Percentiles rank a stretch among this genome's conserved stretches.
Conservation (phyloP, 1,140 invertebrate genomes). For the Anadara kagoshimensis region DNA sequence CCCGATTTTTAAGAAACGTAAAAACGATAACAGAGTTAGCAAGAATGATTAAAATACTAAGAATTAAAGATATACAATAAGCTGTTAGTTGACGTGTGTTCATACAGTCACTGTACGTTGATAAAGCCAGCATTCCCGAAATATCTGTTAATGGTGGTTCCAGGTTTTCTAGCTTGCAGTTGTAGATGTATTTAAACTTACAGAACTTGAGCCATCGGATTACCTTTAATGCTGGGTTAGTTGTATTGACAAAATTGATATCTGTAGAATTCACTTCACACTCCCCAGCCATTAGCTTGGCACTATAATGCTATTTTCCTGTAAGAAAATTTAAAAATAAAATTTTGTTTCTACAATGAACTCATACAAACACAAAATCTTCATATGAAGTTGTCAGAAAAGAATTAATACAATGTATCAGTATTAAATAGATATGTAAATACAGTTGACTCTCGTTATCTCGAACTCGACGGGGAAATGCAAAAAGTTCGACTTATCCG, state of each 20-base stretch:
- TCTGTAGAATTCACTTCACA: constrained; percentile 24
- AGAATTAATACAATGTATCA: too few relatives aligned
- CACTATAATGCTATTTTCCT: too few relatives aligned
- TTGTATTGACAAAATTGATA: constrained; percentile 19
- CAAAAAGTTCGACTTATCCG: too few relatives aligned
- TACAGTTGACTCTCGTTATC: too few relatives aligned
- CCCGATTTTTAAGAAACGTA: constrained; percentile 14
- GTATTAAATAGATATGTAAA: too few relatives aligned
- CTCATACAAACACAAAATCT: too few relatives aligned
- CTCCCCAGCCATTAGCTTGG: constrained; percentile 2
- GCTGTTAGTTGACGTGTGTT: constrained; percentile 24
- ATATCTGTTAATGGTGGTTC: constrained; percentile 13
- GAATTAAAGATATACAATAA: constrained; percentile 41
- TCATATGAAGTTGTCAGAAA: too few relatives aligned
- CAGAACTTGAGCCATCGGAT: constrained; percentile 42
- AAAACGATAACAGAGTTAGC: constrained; percentile 32
- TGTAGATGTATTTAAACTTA: constrained; percentile 25
- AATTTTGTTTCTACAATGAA: too few relatives aligned
- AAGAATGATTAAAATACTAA: constrained; percentile 28
- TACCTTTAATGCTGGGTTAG: constrained; percentile 3
- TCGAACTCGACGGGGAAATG: too few relatives aligned
- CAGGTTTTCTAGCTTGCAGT: constrained; percentile 28
- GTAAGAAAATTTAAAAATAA: too few relatives aligned
- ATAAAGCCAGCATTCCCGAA: constrained; percentile 4
- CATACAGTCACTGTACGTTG: constrained; percentile 35